Evolutionary conservation across 2,113 vertebrate species (phyloP).

Genomic region (Menura novaehollandiae): DNA sequence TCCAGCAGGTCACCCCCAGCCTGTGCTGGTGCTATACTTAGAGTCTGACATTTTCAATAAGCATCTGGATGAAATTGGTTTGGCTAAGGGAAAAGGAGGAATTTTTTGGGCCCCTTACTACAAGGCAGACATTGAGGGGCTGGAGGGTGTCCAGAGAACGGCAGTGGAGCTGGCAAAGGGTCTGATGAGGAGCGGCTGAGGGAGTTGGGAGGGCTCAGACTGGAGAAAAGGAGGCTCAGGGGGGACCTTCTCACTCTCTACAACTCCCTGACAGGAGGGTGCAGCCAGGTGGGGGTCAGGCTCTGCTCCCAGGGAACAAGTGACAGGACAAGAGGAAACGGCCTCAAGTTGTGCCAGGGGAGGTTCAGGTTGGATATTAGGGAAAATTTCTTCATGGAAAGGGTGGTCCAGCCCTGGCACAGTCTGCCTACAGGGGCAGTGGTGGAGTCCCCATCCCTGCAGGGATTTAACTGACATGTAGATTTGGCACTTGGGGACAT

Average conservation of each 20-base stretch:
- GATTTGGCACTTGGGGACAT: neutral
- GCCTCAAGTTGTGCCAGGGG: neutral
- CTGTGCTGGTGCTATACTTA: neutral
- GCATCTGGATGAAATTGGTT: neutral
- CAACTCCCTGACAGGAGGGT: neutral
- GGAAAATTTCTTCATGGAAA: neutral
- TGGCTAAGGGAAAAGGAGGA: neutral
- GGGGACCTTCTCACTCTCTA: neutral
- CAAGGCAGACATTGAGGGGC: neutral
- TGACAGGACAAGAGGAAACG: neutral
- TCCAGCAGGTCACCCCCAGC: neutral
- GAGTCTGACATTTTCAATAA: neutral
- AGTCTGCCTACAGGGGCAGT: neutral
- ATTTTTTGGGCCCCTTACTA: neutral
- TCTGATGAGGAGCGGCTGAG: neutral
- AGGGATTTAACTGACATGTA: neutral
- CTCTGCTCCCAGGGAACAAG: neutral
- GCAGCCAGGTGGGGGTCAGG: neutral
- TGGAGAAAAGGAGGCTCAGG: neutral
- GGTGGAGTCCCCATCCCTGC: neutral
- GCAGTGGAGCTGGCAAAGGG: neutral
- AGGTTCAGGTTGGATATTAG: neutral
- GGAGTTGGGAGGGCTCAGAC: neutral
- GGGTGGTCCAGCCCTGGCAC: neutral
- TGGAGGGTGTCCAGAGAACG: neutral